phyloP scores from a whole-genome alignment of 1,140 invertebrate genomes.

The Drosophila triauraria region DNA sequence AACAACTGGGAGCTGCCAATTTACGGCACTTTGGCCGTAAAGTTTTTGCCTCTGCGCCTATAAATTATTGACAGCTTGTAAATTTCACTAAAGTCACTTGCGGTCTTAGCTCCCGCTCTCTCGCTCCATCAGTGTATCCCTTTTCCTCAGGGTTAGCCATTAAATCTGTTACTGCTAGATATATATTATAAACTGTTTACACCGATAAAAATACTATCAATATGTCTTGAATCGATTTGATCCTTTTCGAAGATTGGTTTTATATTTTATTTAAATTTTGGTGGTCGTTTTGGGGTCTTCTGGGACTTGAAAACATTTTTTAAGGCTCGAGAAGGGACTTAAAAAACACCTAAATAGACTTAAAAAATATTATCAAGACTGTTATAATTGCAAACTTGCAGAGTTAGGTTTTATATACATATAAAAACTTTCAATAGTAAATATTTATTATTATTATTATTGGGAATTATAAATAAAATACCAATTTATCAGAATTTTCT shows the following conservation, averaged over 20 bases:
- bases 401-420: too few species aligned
- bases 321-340: too few species aligned
- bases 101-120: conserved; percentile 16
- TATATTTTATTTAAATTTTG: background rate
- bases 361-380: background rate
- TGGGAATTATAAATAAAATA: too few species aligned
- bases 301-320: too few species aligned
- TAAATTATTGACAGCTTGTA: conserved; percentile 83
- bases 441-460: too few species aligned
- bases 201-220: conserved; percentile 5
- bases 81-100: conserved; percentile 77
- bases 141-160: conserved; percentile 16
- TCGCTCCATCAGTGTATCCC: background rate
- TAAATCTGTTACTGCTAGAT: conserved; percentile 32
- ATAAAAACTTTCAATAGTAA: too few species aligned
- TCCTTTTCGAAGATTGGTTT: fast-evolving
- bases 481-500: too few species aligned
- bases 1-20: conserved; percentile 66
- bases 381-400: too few species aligned
- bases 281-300: too few species aligned
- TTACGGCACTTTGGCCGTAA: conserved; percentile 75
- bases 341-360: background rate
- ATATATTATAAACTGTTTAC: conserved; percentile 3
- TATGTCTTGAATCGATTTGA: background rate
- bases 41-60: conserved; percentile 68